Percentiles rank a stretch among this genome's conserved stretches.
Evolutionary conservation across 1,140 invertebrate genomes (phyloP).

Genomic region (Penaeus japonicus): DNA sequence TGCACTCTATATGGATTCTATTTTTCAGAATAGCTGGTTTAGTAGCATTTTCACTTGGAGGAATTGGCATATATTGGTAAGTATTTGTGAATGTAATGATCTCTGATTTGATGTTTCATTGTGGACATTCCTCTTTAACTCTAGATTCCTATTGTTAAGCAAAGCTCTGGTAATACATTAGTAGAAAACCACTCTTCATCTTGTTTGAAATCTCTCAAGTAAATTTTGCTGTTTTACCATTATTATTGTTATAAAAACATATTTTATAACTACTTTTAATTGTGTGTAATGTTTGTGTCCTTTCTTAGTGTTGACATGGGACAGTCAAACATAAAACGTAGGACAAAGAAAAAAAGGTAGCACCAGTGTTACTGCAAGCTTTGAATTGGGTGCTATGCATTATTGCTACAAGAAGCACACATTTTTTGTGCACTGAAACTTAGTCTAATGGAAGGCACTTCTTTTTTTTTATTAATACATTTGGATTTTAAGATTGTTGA

Average conservation of each 20-base stretch:
- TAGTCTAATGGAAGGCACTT: conserved; percentile 4
- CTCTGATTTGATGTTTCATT: background rate
- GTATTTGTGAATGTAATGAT: background rate
- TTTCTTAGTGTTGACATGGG: conserved; percentile 44
- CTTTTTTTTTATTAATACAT: background rate
- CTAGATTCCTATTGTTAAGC: too few species aligned
- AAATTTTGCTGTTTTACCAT: background rate
- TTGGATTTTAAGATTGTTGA: background rate
- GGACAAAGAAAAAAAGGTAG: conserved; percentile 43
- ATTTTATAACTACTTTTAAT: background rate
- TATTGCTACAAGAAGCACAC: background rate
- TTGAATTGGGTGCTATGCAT: background rate
- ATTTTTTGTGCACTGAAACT: conserved; percentile 14
- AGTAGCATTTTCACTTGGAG: conserved; percentile 34
- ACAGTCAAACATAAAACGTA: conserved; percentile 32
- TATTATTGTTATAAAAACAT: too few species aligned
- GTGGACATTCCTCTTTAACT: too few species aligned
- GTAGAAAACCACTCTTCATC: too few species aligned
- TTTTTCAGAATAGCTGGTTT: conserved; percentile 37
- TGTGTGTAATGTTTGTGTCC: background rate
- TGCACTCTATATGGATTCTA: background rate
- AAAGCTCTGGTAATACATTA: too few species aligned
- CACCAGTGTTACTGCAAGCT: background rate
- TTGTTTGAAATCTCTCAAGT: background rate
- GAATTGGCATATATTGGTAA: conserved; percentile 48